These are phyloP conservation scores for Anneissia japonica DNA, from an alignment of 35 echinoderm and acorn worm genomes.

Conservation along the genomic window DNA sequence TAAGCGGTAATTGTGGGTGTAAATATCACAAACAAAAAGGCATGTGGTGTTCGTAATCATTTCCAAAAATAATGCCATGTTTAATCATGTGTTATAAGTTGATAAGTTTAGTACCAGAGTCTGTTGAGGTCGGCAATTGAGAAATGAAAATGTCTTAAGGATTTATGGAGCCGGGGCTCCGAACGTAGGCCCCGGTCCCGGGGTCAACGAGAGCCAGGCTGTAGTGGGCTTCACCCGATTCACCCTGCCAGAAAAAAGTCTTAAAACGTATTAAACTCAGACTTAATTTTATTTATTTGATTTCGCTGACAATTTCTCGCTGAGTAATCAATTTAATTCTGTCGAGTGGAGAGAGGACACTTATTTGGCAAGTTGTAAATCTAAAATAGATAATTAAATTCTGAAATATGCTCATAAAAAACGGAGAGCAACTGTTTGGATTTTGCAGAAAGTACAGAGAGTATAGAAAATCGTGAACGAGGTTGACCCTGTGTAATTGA, in stretches of 20 bases:
- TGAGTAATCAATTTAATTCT: not conserved
- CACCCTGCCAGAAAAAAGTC: not conserved
- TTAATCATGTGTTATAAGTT: not conserved
- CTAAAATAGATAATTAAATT: not conserved
- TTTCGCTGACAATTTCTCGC: not conserved
- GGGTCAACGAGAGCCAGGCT: not conserved
- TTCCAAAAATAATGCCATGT: not conserved
- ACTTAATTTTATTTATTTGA: not conserved
- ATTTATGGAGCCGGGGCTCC: not conserved
- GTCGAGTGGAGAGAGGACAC: not conserved
- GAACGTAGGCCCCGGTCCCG: not conserved
- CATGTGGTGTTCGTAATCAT: not conserved
- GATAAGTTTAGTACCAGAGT: not conserved
- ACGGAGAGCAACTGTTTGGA: not conserved
- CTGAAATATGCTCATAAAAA: not conserved
- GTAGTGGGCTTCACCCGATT: not conserved
- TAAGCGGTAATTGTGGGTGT: not conserved
- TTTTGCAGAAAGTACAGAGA: not conserved
- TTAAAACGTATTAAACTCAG: not conserved
- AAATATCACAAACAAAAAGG: not conserved
- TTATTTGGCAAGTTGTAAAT: not conserved
- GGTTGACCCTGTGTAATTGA: not conserved
- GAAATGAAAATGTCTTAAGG: not conserved
- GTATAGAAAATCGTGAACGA: not conserved
- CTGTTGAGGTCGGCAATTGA: not conserved